Evolutionary conservation across 2,888 invertebrate genomes (phyloP).

Genomic region (Drosophila prostipennis): DNA sequence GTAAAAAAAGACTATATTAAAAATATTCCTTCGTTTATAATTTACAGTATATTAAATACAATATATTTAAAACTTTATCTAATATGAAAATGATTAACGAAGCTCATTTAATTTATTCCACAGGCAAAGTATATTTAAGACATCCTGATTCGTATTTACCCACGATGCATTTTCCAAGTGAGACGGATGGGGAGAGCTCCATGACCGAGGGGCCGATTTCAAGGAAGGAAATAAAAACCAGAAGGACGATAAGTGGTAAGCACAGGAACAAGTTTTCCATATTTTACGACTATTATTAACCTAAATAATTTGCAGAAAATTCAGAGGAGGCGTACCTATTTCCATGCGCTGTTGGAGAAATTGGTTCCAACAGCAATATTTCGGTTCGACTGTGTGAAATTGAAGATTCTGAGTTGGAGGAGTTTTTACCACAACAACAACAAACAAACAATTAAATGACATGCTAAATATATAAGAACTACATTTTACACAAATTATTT

Average conservation of each 20-base stretch:
- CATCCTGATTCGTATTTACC: constrained; percentile 94
- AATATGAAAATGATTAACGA: not conserved
- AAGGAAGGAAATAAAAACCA: constrained; percentile 86
- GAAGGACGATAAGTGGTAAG: constrained; percentile 66
- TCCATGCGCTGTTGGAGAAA: constrained; percentile 82
- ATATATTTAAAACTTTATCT: too few species aligned
- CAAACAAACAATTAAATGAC: constrained; percentile 63
- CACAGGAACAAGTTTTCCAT: not conserved
- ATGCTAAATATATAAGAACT: constrained; percentile 61
- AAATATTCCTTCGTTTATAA: too few species aligned
- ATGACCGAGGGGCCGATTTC: constrained; percentile 59
- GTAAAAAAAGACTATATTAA: too few species aligned
- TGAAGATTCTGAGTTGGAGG: constrained; percentile 93
- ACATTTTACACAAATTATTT: constrained; percentile 62
- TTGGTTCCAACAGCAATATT: constrained; percentile 92
- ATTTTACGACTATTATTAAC: not conserved
- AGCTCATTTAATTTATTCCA: constrained; percentile 44
- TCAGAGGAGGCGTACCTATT: constrained; percentile 85
- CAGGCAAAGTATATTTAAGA: constrained; percentile 90
- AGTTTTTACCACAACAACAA: constrained; percentile 73
- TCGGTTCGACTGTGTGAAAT: constrained; percentile 96
- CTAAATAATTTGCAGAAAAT: constrained; percentile 83
- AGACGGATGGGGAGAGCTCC: constrained; percentile 86
- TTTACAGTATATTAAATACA: too few species aligned
- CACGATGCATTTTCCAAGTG: constrained; percentile 88